Percentiles rank a stretch among this genome's conserved stretches.
Evolutionary conservation across 2,888 invertebrate species (phyloP).

Genomic region (Hartigia nigra): DNA sequence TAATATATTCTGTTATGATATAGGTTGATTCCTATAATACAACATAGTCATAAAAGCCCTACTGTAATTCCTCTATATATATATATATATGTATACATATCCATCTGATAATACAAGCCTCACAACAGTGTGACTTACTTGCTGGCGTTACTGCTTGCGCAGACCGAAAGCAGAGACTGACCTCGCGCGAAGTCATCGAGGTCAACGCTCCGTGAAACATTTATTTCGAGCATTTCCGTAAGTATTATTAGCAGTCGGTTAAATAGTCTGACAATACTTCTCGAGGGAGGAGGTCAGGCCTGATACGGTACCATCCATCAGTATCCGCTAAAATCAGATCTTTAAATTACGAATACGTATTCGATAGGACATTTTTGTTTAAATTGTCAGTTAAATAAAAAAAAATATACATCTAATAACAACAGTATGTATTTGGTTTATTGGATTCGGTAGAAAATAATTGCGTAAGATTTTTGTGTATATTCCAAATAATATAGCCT

Average conservation of each 20-base stretch:
- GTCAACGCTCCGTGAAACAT: conserved; percentile 33
- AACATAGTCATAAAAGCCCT: not conserved
- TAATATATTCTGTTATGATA: too few relatives aligned
- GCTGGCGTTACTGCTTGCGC: not conserved
- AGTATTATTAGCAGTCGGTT: conserved; percentile 33
- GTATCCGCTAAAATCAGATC: not conserved
- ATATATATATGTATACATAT: not conserved
- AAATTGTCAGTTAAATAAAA: not conserved
- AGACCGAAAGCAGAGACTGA: conserved; percentile 10
- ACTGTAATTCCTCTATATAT: not conserved
- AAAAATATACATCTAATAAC: not conserved
- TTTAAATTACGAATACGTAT: not conserved
- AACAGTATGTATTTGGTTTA: not conserved
- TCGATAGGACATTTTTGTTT: not conserved
- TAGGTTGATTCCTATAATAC: too few relatives aligned
- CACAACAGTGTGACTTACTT: not conserved
- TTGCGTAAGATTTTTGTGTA: not conserved
- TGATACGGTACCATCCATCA: not conserved
- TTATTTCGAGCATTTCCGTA: conserved; percentile 34
- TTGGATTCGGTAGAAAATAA: not conserved
- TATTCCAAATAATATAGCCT: not conserved
- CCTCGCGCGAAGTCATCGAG: conserved; percentile 24
- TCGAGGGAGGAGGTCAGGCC: not conserved
- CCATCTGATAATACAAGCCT: not conserved
- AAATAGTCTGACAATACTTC: conserved; percentile 30